Evolutionary conservation across 2,113 vertebrate species (phyloP).

Genomic region (Dasyornis broadbenti): DNA sequence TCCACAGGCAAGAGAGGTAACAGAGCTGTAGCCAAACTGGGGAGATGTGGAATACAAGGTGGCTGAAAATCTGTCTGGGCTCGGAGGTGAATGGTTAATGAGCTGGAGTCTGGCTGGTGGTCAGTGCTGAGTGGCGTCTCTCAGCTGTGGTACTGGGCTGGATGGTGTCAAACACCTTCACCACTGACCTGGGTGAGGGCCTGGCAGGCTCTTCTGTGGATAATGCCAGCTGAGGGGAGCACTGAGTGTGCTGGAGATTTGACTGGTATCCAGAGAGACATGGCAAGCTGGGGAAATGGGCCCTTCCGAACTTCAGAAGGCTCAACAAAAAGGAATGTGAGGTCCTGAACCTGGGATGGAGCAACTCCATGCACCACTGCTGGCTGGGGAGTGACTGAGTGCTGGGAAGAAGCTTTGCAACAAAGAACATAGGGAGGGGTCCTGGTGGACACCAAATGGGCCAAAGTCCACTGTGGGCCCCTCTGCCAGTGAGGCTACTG

Average conservation of each 20-base stretch:
- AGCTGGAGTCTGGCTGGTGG: background rate
- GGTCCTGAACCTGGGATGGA: background rate
- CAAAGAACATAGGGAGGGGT: rapidly evolving
- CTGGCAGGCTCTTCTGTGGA: background rate
- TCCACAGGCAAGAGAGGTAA: background rate
- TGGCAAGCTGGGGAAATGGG: background rate
- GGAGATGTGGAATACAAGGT: background rate
- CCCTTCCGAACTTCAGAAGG: background rate
- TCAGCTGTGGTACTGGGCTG: background rate
- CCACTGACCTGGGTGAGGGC: rapidly evolving
- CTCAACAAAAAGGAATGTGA: background rate
- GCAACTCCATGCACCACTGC: background rate
- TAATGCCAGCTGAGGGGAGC: background rate
- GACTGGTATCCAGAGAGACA: background rate
- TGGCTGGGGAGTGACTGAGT: rapidly evolving
- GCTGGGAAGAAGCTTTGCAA: background rate
- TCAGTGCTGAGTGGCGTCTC: background rate
- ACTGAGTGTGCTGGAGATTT: background rate
- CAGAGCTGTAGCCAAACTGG: background rate
- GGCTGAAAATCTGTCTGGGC: background rate
- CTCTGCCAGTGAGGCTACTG: background rate
- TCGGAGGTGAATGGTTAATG: background rate
- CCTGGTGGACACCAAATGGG: background rate
- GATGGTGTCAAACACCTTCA: background rate
- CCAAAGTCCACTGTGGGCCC: background rate